Percentiles rank a stretch among this genome's conserved stretches.
Conservation (phyloP, 1,140 invertebrate species). For the Druon quercuslanigerum region DNA sequence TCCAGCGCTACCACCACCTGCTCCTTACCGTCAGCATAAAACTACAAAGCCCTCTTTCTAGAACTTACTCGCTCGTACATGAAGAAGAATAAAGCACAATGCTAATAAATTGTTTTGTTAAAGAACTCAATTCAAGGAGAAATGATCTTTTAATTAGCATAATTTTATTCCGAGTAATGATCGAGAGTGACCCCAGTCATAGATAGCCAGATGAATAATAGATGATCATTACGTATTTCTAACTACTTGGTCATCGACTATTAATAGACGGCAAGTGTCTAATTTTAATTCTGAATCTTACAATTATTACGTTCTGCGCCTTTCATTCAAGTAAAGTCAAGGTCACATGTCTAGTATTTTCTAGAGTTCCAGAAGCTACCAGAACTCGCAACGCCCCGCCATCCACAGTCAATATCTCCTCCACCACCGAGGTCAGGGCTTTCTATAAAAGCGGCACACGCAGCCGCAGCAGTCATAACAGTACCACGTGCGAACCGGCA, state of each 20-base stretch:
- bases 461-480: constrained; percentile 1
- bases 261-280: too few species aligned
- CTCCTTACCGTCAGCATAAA: too few species aligned
- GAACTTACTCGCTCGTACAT: not conserved
- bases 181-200: not conserved
- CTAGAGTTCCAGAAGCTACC: not conserved
- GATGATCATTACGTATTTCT: not conserved
- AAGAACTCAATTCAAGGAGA: too few species aligned
- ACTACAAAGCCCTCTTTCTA: not conserved
- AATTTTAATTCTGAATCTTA: too few species aligned
- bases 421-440: not conserved
- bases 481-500: constrained; percentile 4
- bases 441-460: constrained; percentile 1
- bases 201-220: not conserved
- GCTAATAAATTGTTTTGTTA: too few species aligned
- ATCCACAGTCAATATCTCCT: not conserved
- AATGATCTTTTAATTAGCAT: too few species aligned
- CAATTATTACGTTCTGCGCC: too few species aligned
- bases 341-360: not conserved
- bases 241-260: too few species aligned
- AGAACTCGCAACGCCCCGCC: not conserved
- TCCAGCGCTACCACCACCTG: too few species aligned
- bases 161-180: too few species aligned
- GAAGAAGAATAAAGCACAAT: not conserved
- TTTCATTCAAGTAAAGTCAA: constrained; percentile 1